These are phyloP conservation scores for Drosophila recens DNA, from an alignment of 2,888 invertebrate species.

Conservation along the genomic window DNA sequence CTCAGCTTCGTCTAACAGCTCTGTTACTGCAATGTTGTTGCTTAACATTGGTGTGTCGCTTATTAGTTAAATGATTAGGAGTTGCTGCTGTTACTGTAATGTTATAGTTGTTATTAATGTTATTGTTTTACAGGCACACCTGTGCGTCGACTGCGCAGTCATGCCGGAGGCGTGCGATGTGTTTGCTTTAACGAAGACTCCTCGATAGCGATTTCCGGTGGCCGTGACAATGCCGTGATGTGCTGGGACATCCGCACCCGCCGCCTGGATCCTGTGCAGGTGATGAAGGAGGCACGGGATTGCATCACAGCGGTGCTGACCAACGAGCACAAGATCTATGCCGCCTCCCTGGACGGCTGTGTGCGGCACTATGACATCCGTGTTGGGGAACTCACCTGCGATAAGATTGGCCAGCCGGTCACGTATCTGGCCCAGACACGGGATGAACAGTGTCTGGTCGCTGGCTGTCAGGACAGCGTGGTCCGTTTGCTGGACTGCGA, in stretches of 20 bases:
- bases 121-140: conserved; percentile 90
- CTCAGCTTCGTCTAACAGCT: no score
- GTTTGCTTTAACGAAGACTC: conserved; percentile 97
- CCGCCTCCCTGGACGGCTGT: conserved; percentile 95
- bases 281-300: conserved; percentile 96
- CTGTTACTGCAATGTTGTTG: no score
- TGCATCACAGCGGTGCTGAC: conserved; percentile 92
- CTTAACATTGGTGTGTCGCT: no score
- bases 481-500: conserved; percentile 95
- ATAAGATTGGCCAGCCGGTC: conserved; percentile 92
- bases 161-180: conserved; percentile 93
- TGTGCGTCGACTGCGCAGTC: conserved; percentile 93
- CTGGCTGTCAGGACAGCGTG: conserved; percentile 93
- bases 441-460: conserved; percentile 96
- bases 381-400: conserved; percentile 92
- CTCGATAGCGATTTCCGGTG: conserved; percentile 95
- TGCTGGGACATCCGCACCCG: conserved; percentile 94
- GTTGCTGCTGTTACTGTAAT: no score
- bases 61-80: no score
- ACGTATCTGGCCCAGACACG: conserved; percentile 94
- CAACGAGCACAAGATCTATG: conserved; percentile 95
- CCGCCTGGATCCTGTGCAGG: conserved; percentile 91
- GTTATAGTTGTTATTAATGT: no score
- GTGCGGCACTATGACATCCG: conserved; percentile 96
- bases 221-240: conserved; percentile 96